Evolutionary conservation across 1,140 invertebrate genomes (phyloP).

Genomic region (Cydia amplana): DNA sequence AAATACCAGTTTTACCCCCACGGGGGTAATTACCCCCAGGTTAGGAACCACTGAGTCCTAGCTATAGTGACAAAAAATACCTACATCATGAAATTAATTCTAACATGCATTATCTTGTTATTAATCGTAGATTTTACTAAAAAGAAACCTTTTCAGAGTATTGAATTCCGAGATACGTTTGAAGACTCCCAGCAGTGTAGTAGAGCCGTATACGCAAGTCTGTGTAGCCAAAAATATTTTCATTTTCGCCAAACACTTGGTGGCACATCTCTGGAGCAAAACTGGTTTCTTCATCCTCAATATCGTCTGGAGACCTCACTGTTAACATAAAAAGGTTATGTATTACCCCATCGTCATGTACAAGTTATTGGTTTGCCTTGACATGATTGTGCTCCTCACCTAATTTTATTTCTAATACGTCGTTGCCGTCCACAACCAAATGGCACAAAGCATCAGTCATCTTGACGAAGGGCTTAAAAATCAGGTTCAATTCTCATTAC

Average conservation of each 20-base stretch:
- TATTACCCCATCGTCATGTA: slow-evolving; percentile 3
- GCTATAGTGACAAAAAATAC: background rate
- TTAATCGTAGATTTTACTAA: background rate
- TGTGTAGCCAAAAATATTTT: slow-evolving; percentile 96
- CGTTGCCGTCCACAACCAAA: slow-evolving; percentile 85
- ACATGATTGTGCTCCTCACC: slow-evolving; percentile 75
- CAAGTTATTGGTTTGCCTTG: background rate
- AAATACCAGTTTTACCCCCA: no score
- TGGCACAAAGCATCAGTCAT: slow-evolving; percentile 80
- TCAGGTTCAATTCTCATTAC: slow-evolving; percentile 42
- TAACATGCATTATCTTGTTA: background rate
- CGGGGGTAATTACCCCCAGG: no score
- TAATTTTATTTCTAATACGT: slow-evolving; percentile 88
- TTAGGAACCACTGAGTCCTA: no score
- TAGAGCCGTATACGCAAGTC: slow-evolving; percentile 89
- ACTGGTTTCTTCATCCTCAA: slow-evolving; percentile 85
- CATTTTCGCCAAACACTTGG: slow-evolving; percentile 95
- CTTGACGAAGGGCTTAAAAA: slow-evolving; percentile 37
- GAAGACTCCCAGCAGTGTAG: slow-evolving; percentile 89
- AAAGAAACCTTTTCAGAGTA: slow-evolving; percentile 72
- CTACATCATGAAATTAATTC: no score
- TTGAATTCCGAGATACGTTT: slow-evolving; percentile 74
- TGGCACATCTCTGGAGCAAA: slow-evolving; percentile 95
- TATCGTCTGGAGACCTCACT: slow-evolving; percentile 85
- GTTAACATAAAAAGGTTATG: slow-evolving; percentile 45